Evolutionary conservation across 2,888 invertebrate genomes (phyloP).

Genomic region (Ornithoptera alexandrae): DNA sequence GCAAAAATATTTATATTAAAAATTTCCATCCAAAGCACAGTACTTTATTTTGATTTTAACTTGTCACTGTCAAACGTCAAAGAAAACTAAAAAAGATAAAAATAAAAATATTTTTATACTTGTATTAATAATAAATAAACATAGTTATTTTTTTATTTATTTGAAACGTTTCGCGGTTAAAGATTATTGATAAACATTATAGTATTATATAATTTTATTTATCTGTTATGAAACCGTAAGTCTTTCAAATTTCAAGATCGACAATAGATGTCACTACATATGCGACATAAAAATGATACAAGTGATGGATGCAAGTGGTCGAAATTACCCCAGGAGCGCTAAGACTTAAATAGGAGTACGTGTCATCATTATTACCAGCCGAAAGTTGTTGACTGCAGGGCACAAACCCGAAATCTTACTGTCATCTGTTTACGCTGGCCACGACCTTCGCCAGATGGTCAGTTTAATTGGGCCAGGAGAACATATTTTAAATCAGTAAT

Average conservation of each 20-base stretch:
- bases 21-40: neutral
- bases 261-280: conserved; percentile 2
- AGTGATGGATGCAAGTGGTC: too few species aligned
- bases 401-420: too few species aligned
- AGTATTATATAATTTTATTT: neutral
- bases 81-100: neutral
- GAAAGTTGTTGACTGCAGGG: too few species aligned
- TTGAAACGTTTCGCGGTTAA: neutral
- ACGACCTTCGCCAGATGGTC: too few species aligned
- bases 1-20: neutral
- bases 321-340: too few species aligned
- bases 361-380: too few species aligned
- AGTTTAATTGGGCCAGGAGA: too few species aligned
- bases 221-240: neutral
- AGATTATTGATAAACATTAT: neutral
- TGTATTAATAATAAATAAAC: neutral
- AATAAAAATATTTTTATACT: neutral
- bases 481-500: too few species aligned
- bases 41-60: conserved; percentile 7
- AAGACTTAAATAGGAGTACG: too few species aligned
- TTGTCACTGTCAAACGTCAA: conserved; percentile 2
- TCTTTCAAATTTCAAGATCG: neutral
- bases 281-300: too few species aligned
- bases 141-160: neutral
- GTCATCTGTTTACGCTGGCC: too few species aligned